Conservation (phyloP, 2,113 vertebrate genomes). For the Cercopithecus mona region DNA sequence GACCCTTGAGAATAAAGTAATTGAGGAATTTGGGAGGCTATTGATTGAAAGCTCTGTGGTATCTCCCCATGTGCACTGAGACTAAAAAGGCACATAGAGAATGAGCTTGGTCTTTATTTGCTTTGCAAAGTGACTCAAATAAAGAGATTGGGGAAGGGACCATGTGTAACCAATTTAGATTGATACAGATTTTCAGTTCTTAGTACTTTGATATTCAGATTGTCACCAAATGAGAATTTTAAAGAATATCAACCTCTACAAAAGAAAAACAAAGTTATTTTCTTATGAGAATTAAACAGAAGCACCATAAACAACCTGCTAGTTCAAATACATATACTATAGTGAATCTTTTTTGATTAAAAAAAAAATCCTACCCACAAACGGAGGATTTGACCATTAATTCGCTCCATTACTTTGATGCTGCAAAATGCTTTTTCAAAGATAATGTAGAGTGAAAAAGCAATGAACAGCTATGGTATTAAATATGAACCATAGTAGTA, state of each 20-base stretch:
- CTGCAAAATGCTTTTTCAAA: not conserved
- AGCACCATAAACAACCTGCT: conserved; percentile 52
- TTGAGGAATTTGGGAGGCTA: conserved; percentile 42
- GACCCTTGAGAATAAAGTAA: conserved; percentile 29
- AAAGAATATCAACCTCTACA: not conserved
- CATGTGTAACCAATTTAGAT: not conserved
- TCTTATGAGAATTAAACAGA: conserved; percentile 61
- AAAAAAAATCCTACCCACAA: not conserved
- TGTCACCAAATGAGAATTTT: conserved; percentile 9
- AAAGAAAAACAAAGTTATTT: conserved; percentile 62
- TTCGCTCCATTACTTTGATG: conserved; percentile 35
- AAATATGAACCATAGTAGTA: conserved; percentile 44
- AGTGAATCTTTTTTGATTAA: conserved; percentile 61
- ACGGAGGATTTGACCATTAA: not conserved
- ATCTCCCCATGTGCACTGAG: not conserved
- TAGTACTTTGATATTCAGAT: conserved; percentile 32
- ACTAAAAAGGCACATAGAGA: not conserved
- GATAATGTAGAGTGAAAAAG: conserved; percentile 58
- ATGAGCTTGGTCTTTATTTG: conserved; percentile 16
- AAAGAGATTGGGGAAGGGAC: not conserved
- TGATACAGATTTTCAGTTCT: conserved; percentile 23
- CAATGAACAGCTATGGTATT: conserved; percentile 29
- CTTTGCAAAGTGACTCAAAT: conserved; percentile 50
- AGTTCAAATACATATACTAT: conserved; percentile 62
- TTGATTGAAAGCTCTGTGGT: conserved; percentile 49